A percentile compares a stretch with the other conserved stretches of the same genome.
phyloP scores from a whole-genome alignment of 2,797 vertebrate genomes.

The Liasis olivaceus region DNA sequence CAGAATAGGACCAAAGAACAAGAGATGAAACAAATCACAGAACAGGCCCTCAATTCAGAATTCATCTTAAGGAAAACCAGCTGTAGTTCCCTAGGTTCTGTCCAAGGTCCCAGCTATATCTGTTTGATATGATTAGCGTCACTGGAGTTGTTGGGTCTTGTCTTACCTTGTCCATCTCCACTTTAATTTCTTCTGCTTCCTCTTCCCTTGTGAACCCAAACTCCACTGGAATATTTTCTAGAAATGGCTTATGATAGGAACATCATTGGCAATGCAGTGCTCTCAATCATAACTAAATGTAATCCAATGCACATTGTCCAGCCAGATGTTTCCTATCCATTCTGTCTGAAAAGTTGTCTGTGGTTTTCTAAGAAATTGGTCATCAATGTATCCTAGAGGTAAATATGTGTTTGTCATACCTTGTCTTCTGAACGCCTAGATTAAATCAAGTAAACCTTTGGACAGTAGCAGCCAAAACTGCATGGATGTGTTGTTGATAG shows the following conservation, averaged over 20 bases:
- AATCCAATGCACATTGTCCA: not conserved
- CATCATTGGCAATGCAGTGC: not conserved
- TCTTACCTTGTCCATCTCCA: not conserved
- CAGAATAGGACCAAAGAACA: no score
- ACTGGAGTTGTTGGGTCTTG: not conserved
- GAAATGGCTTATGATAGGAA: not conserved
- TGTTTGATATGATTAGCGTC: not conserved
- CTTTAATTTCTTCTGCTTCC: not conserved
- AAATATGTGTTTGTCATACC: conserved; percentile 24
- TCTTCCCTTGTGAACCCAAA: not conserved
- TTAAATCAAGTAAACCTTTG: conserved; percentile 32
- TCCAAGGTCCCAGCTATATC: not conserved
- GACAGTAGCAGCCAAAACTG: not conserved
- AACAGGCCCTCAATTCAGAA: no score
- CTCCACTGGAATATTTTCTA: not conserved
- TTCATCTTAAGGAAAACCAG: no score
- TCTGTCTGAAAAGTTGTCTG: not conserved
- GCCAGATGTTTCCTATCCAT: not conserved
- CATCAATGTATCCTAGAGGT: conserved; percentile 10
- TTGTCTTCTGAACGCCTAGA: conserved; percentile 38
- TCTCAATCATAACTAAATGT: not conserved
- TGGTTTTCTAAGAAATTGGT: conserved; percentile 28
- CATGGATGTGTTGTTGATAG: not conserved
- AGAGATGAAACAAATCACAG: no score
- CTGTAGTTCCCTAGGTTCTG: not conserved